Conservation (phyloP, 2,888 invertebrate species). For the Dendrolimus houi region DNA sequence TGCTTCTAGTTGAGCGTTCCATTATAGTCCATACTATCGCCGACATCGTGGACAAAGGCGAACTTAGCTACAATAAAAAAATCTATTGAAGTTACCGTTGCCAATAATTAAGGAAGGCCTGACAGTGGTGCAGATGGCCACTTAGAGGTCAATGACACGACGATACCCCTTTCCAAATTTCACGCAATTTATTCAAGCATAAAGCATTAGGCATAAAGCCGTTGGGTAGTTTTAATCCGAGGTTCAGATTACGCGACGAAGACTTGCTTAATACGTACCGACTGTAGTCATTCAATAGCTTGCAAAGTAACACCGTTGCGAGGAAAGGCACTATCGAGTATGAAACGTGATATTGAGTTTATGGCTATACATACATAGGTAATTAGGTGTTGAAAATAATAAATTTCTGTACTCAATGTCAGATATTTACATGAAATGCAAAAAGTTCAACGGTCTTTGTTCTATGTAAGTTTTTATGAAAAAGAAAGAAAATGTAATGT, state of each 20-base stretch:
- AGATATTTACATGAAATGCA: no score
- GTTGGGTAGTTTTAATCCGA: slow-evolving; percentile 53
- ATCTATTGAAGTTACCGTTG: no score
- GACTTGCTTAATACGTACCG: slow-evolving; percentile 62
- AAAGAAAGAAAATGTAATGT: no score
- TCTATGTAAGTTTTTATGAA: no score
- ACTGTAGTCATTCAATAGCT: slow-evolving; percentile 67
- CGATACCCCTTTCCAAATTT: slow-evolving; percentile 6
- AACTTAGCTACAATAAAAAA: no score
- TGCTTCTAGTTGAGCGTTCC: no score
- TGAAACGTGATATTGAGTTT: slow-evolving; percentile 67
- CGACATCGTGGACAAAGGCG: no score
- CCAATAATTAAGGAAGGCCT: not conserved
- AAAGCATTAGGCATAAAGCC: slow-evolving; percentile 53
- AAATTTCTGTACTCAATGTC: no score
- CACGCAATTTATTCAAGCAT: slow-evolving; percentile 48
- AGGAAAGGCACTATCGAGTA: slow-evolving; percentile 63
- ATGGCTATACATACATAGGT: slow-evolving; percentile 49
- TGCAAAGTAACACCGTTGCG: slow-evolving; percentile 56
- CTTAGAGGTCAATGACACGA: slow-evolving; percentile 8
- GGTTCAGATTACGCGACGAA: slow-evolving; percentile 57
- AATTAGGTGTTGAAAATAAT: slow-evolving; percentile 22
- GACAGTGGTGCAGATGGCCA: not conserved
- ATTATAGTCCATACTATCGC: no score
- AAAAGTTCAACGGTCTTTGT: no score